A percentile compares a stretch with the other conserved stretches of the same genome.
Evolutionary conservation across 2,888 invertebrate genomes (phyloP).

Genomic region (Drosophila eohydei): DNA sequence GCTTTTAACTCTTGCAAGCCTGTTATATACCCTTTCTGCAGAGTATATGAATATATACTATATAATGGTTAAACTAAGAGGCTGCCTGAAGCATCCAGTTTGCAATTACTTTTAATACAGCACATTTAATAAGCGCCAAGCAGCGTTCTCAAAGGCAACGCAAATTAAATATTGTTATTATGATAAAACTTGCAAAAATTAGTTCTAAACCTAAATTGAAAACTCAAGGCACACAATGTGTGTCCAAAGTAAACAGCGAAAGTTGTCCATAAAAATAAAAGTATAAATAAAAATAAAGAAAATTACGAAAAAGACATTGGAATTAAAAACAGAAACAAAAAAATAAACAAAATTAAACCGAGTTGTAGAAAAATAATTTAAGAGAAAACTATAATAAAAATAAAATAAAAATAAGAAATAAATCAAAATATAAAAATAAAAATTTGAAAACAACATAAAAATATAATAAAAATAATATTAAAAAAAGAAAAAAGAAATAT

Average conservation of each 20-base stretch:
- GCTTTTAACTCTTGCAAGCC: too few relatives aligned
- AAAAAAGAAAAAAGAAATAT: too few relatives aligned
- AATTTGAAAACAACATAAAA: too few relatives aligned
- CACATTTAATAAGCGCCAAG: slow-evolving; percentile 14
- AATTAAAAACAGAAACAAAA: too few relatives aligned
- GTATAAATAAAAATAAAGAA: neutral
- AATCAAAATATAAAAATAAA: too few relatives aligned
- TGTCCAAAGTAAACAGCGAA: neutral
- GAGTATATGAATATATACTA: neutral
- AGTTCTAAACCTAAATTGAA: neutral
- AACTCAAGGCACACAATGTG: neutral
- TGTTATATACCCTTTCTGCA: neutral
- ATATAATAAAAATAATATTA: too few relatives aligned
- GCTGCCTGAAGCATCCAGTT: slow-evolving; percentile 14
- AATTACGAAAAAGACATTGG: neutral
- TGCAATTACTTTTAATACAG: slow-evolving; percentile 29
- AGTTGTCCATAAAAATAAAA: neutral
- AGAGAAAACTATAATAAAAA: too few relatives aligned
- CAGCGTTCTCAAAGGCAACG: neutral
- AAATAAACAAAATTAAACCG: too few relatives aligned
- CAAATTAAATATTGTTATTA: slow-evolving; percentile 7
- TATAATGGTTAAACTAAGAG: slow-evolving; percentile 6
- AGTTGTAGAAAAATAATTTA: too few relatives aligned
- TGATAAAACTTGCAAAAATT: neutral
- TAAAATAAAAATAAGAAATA: too few relatives aligned